Base-by-base conservation (phyloP, 2,888 invertebrate genomes). In the Hemistola chrysoprasaria region DNA sequence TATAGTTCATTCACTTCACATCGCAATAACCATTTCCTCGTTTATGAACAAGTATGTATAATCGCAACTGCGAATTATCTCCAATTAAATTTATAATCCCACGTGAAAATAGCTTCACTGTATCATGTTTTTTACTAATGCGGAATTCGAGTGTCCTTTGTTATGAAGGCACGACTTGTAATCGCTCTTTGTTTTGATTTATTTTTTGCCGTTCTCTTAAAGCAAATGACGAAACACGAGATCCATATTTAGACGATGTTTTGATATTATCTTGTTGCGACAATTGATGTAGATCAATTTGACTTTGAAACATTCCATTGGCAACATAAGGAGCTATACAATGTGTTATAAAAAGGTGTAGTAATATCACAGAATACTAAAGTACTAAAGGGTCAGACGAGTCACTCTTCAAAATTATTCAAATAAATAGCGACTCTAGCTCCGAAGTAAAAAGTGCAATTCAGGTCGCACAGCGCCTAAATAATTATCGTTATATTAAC, bases 161-260 rank as follows among this genome's bases (percentile, higher is more conserved):
- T 71, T 70, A 58, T 71, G 71, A 60, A 61, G 69, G 58, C 40
- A 34, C 45, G 21, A 50, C 37, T 42, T 48, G 59, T 45, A 49
- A 62, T 55, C 53, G 61, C 30, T 44, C 58, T 66, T 70, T 70
- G 71, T 71, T 57, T 56, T 16, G 16, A 25, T 11, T 23, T 26
- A 24, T 30, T 44, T 60, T 52, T 49, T 50, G 43, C 34, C 24
- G 32, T 36, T 32, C 29, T 22, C 20, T 30, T 41, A 27, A 40
- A 30, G 6, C 37, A 20, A n/a, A 10, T 27, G 30, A 31, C 26
- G 38, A 31, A 37, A 37, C 28, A 11, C 20, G 16, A 37, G 37
- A 29, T 8, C 8, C 8, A 7, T 29, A 8, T 25, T 40, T 6
- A 30, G 20, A 9, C 20, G 10, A 28, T 35, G 22, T 34, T 20